Percentiles rank a stretch among this genome's conserved stretches.
phyloP scores from a whole-genome alignment of 2,113 vertebrate species.

The Sminthopsis crassicaudata region DNA sequence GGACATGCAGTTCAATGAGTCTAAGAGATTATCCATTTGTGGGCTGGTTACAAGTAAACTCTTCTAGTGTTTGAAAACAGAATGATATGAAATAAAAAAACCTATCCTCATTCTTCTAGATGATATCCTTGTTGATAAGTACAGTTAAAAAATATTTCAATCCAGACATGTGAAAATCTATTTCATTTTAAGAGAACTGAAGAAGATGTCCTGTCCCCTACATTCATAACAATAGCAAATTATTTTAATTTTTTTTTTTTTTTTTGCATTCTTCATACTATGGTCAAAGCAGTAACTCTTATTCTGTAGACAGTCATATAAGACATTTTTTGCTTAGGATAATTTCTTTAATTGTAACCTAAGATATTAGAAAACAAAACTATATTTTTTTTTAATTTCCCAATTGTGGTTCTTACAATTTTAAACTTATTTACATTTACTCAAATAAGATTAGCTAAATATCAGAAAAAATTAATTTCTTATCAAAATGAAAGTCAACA shows the following conservation, averaged over 20 bases:
- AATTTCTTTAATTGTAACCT: background rate
- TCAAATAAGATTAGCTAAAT: background rate
- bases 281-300: background rate
- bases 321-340: background rate
- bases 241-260: background rate
- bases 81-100: background rate
- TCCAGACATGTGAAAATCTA: background rate
- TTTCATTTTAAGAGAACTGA: background rate
- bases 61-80: background rate
- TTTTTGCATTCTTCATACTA: background rate
- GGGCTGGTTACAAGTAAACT: too few species aligned
- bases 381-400: background rate
- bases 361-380: background rate
- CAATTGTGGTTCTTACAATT: background rate
- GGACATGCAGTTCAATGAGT: too few species aligned
- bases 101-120: background rate
- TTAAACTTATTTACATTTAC: background rate
- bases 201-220: background rate
- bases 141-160: background rate
- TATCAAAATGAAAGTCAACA: background rate
- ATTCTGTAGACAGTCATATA: background rate
- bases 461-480: background rate
- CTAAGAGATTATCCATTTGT: too few species aligned
- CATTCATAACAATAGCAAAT: background rate
- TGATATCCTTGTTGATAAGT: background rate